Conservation (phyloP, 2,888 invertebrate species). For the Sinotaia quadrata region DNA sequence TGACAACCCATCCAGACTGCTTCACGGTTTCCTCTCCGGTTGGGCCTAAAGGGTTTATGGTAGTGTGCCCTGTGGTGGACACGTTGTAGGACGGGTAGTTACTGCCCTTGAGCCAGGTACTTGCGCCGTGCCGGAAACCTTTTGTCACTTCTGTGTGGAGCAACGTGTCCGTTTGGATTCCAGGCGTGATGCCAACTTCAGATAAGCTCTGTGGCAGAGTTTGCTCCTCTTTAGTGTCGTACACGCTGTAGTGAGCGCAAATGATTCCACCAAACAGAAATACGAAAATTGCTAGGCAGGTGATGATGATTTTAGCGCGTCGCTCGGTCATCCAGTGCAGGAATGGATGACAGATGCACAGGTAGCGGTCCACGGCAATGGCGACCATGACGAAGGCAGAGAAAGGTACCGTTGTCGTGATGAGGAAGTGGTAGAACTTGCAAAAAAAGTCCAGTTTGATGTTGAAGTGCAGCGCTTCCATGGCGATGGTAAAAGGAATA, state of each 20-base stretch:
- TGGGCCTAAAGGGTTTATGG: background rate
- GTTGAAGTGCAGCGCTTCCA: slow-evolving; percentile 57
- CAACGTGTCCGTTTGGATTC: background rate
- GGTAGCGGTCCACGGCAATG: slow-evolving; percentile 67
- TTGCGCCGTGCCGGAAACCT: background rate
- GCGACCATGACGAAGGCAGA: slow-evolving; percentile 67
- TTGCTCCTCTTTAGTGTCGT: slow-evolving; percentile 13
- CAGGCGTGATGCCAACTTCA: background rate
- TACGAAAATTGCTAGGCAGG: slow-evolving; percentile 44
- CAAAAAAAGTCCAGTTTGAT: slow-evolving; percentile 45
- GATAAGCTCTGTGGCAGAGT: too few species aligned
- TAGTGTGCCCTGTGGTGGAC: slow-evolving; percentile 4
- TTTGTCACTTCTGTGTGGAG: slow-evolving; percentile 6
- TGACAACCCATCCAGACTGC: background rate
- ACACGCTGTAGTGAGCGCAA: slow-evolving; percentile 48
- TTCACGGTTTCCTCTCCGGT: background rate
- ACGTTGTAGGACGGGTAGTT: slow-evolving; percentile 22
- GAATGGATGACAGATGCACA: slow-evolving; percentile 68
- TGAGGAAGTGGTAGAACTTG: slow-evolving; percentile 62
- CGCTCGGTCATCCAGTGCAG: slow-evolving; percentile 62
- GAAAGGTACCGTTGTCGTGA: slow-evolving; percentile 63
- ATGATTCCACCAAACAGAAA: slow-evolving; percentile 48
- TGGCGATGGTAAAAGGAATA: slow-evolving; percentile 24
- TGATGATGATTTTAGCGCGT: slow-evolving; percentile 53
- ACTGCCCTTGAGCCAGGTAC: slow-evolving; percentile 7